These are phyloP conservation scores for Silurus meridionalis DNA, from an alignment of 2,113 vertebrate species.

Conservation along the genomic window DNA sequence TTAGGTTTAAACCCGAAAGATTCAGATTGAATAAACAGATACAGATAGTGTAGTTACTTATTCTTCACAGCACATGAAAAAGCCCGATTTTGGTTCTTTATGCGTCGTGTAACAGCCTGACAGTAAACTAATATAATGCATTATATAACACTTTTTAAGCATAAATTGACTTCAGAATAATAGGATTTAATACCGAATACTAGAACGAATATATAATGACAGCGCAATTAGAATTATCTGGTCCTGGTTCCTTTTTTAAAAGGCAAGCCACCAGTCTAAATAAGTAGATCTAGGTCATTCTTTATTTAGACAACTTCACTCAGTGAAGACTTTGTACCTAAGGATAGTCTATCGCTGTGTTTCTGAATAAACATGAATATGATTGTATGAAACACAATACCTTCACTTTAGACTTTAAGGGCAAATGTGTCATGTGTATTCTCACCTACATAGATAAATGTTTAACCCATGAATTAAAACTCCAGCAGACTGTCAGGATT, in stretches of 20 bases:
- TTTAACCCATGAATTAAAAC: background rate
- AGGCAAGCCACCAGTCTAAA: constrained; percentile 10
- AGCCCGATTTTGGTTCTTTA: background rate
- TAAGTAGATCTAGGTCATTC: constrained; percentile 26
- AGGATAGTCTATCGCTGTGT: constrained; percentile 11
- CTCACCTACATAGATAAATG: background rate
- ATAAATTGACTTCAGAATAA: background rate
- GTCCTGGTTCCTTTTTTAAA: background rate
- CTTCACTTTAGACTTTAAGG: background rate
- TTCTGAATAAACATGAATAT: constrained; percentile 24
- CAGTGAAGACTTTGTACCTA: constrained; percentile 19
- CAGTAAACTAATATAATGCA: background rate
- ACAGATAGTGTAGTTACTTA: background rate
- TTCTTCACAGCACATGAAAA: background rate
- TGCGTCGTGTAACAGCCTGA: background rate
- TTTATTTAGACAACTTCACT: constrained; percentile 17
- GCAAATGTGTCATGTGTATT: background rate
- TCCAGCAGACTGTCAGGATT: too few species aligned
- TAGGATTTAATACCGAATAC: background rate
- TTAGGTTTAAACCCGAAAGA: background rate
- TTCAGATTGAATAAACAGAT: background rate
- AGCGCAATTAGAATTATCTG: background rate
- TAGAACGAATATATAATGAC: background rate
- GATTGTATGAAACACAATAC: background rate
- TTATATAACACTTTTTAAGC: background rate